A percentile compares a stretch with the other conserved stretches of the same genome.
These are phyloP conservation scores for Zele albiditarsus DNA, from an alignment of 2,888 invertebrate genomes.

Conservation along the genomic window DNA sequence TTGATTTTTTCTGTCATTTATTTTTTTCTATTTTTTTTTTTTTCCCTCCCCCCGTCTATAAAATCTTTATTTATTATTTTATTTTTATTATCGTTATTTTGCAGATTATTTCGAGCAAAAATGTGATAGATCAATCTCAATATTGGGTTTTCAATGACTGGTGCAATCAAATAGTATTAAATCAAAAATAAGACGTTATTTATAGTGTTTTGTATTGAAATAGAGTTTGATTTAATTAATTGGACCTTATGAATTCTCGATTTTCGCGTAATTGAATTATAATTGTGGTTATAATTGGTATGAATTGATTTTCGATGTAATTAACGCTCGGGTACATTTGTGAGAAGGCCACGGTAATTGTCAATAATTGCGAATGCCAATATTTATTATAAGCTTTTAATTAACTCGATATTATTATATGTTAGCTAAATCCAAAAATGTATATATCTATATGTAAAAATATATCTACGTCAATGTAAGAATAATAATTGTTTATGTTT, in stretches of 20 bases:
- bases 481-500: conserved; percentile 33
- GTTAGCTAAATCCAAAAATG: conserved; percentile 10
- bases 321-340: neutral
- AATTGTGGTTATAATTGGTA: neutral
- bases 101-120: neutral
- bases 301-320: neutral
- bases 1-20: neutral
- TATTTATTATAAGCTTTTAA: neutral
- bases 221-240: neutral
- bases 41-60: neutral
- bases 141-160: neutral
- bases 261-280: neutral
- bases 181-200: neutral
- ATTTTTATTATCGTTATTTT: neutral
- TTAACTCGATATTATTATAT: neutral
- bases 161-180: neutral
- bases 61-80: neutral
- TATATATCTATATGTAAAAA: conserved; percentile 12
- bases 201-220: neutral
- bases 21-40: neutral
- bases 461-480: conserved; percentile 21
- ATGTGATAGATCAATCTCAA: neutral
- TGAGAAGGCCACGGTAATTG: neutral
- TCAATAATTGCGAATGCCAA: neutral
- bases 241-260: neutral